A percentile compares a stretch with the other conserved stretches of the same genome.
These are phyloP conservation scores for Jacana jacana DNA, from an alignment of 2,113 vertebrate species.

Conservation along the genomic window DNA sequence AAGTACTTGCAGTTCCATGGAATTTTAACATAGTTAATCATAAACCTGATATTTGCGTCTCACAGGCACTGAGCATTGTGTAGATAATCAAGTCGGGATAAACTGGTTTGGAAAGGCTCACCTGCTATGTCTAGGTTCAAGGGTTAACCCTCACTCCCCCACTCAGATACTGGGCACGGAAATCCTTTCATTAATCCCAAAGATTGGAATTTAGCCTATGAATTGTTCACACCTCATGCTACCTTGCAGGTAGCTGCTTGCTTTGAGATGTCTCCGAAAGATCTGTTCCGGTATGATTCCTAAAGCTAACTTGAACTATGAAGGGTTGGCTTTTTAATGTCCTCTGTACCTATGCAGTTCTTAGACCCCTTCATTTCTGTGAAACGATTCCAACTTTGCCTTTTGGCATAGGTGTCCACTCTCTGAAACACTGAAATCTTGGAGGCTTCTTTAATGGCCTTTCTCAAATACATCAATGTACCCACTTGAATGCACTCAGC, in stretches of 20 bases:
- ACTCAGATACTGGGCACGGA: not conserved
- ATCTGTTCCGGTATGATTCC: not conserved
- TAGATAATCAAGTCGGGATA: conserved; percentile 40
- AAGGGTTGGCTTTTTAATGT: not conserved
- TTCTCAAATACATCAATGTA: not conserved
- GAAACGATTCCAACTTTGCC: not conserved
- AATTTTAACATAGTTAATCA: conserved; percentile 72
- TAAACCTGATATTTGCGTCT: conserved; percentile 66
- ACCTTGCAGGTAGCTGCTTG: conserved; percentile 13
- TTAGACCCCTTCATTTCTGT: not conserved
- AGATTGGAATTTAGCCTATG: not conserved
- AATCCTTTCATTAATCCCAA: not conserved
- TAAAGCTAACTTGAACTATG: not conserved
- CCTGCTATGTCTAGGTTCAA: not conserved
- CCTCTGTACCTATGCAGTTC: not conserved
- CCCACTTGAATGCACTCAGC: not conserved
- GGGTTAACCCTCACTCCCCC: conserved; percentile 27
- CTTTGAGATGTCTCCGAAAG: not conserved
- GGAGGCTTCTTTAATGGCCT: not conserved
- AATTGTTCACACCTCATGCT: not conserved
- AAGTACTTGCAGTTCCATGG: conserved; percentile 44
- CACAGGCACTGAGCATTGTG: conserved; percentile 28
- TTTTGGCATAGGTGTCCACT: not conserved
- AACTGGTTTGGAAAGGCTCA: conserved; percentile 55
- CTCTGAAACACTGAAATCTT: not conserved